Conservation (phyloP, 2,113 vertebrate genomes). For the Cynopterus brachyotis region DNA sequence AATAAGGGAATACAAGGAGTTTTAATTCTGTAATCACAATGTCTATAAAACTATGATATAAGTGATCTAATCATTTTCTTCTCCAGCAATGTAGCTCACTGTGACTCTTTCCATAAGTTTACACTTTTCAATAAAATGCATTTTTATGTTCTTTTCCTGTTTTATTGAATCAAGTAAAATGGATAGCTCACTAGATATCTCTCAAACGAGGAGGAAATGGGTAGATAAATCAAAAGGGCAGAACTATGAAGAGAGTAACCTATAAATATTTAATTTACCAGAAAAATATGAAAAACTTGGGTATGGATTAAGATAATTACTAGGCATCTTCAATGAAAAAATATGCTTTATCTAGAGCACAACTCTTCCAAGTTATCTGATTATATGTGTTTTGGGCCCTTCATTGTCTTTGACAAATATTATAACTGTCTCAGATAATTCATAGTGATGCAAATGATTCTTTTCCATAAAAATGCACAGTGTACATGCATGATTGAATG, state of each 20-base stretch:
- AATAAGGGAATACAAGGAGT: neutral
- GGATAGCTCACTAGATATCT: neutral
- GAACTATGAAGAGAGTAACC: neutral
- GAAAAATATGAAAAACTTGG: neutral
- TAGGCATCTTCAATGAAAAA: neutral
- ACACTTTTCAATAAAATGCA: neutral
- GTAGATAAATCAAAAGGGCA: neutral
- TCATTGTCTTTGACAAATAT: neutral
- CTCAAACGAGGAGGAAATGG: slow-evolving; percentile 3
- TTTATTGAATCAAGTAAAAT: neutral
- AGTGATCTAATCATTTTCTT: neutral
- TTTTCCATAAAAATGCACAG: neutral
- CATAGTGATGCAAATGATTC: neutral
- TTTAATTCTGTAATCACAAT: neutral
- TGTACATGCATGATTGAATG: neutral
- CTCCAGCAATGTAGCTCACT: neutral
- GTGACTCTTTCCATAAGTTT: neutral
- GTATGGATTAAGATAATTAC: neutral
- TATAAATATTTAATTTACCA: neutral
- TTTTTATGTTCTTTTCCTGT: neutral
- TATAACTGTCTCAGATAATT: neutral
- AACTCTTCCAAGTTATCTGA: neutral
- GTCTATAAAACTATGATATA: neutral
- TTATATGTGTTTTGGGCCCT: neutral
- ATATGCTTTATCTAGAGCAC: neutral